phyloP scores from a whole-genome alignment of 2,888 invertebrate genomes.

The Oeneis ivallda region DNA sequence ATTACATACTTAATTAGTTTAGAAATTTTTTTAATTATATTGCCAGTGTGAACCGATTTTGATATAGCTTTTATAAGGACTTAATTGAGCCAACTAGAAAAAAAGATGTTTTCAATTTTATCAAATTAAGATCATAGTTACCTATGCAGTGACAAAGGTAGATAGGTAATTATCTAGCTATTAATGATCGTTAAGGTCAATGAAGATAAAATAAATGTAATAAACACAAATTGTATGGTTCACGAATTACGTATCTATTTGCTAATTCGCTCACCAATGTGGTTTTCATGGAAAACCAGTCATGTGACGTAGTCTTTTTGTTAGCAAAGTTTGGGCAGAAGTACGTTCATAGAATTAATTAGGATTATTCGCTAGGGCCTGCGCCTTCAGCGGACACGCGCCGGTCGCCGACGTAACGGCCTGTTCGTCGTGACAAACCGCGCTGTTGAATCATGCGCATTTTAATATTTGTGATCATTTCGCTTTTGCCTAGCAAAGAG shows the following conservation, averaged over 20 bases:
- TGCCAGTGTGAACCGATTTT: too few relatives aligned
- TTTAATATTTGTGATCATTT: conserved; percentile 57
- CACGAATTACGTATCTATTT: neutral
- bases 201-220: conserved; percentile 7
- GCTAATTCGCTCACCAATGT: neutral
- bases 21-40: too few relatives aligned
- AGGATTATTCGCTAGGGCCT: conserved; percentile 42
- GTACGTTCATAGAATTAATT: conserved; percentile 70
- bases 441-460: conserved; percentile 45
- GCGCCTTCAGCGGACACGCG: conserved; percentile 33
- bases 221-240: neutral
- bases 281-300: conserved; percentile 13
- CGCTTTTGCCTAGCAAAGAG: conserved; percentile 61
- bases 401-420: conserved; percentile 28
- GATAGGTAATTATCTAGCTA: neutral
- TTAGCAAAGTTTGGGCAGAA: conserved; percentile 52
- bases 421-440: conserved; percentile 45
- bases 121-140: neutral
- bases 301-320: conserved; percentile 54
- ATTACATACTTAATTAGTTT: too few relatives aligned
- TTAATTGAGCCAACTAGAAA: too few relatives aligned
- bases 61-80: too few relatives aligned
- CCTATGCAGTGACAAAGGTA: neutral
- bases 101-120: too few relatives aligned
- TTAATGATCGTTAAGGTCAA: neutral